phyloP scores from a whole-genome alignment of 2,113 vertebrate genomes.

The Actinemys pallida region DNA sequence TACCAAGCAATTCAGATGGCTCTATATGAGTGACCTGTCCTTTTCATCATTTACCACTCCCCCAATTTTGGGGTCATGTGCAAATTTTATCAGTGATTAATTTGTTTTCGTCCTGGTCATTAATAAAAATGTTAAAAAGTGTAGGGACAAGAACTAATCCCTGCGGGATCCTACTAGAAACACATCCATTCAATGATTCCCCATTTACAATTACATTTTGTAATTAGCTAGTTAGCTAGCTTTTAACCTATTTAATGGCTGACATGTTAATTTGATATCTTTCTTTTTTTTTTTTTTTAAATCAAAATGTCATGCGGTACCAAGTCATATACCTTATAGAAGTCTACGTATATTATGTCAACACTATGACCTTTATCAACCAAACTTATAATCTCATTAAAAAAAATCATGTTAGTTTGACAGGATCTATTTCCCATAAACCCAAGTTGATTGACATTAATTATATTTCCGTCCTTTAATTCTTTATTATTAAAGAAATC shows the following conservation, averaged over 20 bases:
- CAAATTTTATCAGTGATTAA: neutral
- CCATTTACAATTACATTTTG: neutral
- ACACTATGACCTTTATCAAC: neutral
- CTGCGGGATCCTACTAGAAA: neutral
- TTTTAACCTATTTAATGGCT: neutral
- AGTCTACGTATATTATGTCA: neutral
- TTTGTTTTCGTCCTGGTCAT: neutral
- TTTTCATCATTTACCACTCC: neutral
- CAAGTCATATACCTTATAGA: neutral
- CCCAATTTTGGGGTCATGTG: neutral
- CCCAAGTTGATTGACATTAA: neutral
- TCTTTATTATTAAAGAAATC: neutral
- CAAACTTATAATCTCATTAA: neutral
- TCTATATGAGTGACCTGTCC: neutral
- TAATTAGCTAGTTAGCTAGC: neutral
- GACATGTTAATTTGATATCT: neutral
- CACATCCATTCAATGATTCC: neutral
- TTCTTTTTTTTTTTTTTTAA: neutral
- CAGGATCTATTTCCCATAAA: neutral
- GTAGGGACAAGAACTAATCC: neutral
- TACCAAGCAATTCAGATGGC: neutral
- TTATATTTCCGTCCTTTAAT: neutral
- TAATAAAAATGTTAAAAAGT: neutral
- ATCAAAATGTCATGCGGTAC: neutral
- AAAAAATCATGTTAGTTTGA: neutral